Percentiles rank a stretch among this genome's conserved stretches.
Evolutionary conservation across 35 echinoderm and acorn worm genomes (phyloP).

Genomic region (Nesometra sesokonis): DNA sequence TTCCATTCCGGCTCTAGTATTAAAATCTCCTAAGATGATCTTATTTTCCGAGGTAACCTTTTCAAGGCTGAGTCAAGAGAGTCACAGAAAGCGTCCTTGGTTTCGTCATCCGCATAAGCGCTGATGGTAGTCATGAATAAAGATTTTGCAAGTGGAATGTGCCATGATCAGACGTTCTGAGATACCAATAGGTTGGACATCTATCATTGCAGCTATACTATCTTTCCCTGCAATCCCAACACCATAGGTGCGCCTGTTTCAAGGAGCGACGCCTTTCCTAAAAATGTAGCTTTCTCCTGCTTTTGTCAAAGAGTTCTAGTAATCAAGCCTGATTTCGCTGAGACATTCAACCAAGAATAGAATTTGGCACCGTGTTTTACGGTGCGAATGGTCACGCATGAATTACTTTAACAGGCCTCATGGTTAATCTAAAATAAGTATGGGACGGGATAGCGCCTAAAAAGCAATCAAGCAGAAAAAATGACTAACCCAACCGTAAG

Average conservation of each 20-base stretch:
- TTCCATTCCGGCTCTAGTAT: not conserved
- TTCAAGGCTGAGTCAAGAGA: no score
- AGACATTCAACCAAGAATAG: slow-evolving; percentile 9
- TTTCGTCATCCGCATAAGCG: not conserved
- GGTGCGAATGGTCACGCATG: no score
- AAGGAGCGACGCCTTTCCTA: not conserved
- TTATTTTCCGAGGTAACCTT: not conserved
- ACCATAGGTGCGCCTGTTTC: not conserved
- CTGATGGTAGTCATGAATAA: not conserved
- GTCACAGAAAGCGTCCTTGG: no score
- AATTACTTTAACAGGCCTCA: no score
- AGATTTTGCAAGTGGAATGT: not conserved
- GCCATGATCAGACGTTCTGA: slow-evolving; percentile 10
- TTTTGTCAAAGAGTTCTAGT: not conserved
- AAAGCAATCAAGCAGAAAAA: no score
- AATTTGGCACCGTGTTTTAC: no score
- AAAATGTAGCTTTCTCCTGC: not conserved
- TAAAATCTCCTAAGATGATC: not conserved
- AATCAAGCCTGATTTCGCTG: not conserved
- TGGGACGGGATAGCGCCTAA: slow-evolving; percentile 1
- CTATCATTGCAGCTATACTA: not conserved
- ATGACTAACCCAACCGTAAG: no score
- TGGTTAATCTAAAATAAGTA: not conserved
- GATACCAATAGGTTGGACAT: not conserved
- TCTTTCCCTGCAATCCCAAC: slow-evolving; percentile 1